These are phyloP conservation scores for Callipepla californica DNA, from an alignment of 2,113 vertebrate genomes.

Conservation along the genomic window DNA sequence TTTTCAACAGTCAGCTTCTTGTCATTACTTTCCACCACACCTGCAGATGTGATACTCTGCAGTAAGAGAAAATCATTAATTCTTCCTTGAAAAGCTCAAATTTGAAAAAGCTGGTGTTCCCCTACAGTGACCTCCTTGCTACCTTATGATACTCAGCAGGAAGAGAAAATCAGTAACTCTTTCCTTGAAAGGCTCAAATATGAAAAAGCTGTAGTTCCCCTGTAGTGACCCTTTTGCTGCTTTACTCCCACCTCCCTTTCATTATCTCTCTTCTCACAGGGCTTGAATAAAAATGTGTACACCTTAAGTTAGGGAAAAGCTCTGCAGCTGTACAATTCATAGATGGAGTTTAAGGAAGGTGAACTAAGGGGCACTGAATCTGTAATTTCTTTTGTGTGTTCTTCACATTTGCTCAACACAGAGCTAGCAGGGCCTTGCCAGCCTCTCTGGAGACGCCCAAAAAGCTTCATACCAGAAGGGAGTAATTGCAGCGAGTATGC, in stretches of 20 bases:
- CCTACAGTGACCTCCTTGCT: slow-evolving; percentile 34
- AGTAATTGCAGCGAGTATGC: slow-evolving; percentile 42
- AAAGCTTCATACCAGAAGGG: not conserved
- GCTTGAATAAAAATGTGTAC: slow-evolving; percentile 17
- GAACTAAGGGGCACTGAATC: slow-evolving; percentile 34
- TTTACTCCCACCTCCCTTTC: slow-evolving; percentile 57
- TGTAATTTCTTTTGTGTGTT: slow-evolving; percentile 41
- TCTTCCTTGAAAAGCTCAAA: slow-evolving; percentile 47
- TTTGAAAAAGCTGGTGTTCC: slow-evolving; percentile 31
- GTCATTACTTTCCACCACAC: not conserved
- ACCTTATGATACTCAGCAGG: slow-evolving; percentile 62
- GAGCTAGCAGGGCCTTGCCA: slow-evolving; percentile 1
- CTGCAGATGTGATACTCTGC: slow-evolving; percentile 6
- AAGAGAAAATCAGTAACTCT: slow-evolving; percentile 54
- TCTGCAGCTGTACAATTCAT: not conserved
- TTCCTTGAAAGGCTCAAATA: slow-evolving; percentile 64
- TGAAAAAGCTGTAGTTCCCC: slow-evolving; percentile 47
- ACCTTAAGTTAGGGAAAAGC: slow-evolving; percentile 31
- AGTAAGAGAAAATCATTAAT: slow-evolving; percentile 51
- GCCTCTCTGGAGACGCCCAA: slow-evolving; percentile 30
- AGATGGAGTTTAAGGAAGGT: slow-evolving; percentile 49
- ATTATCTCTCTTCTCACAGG: slow-evolving; percentile 42
- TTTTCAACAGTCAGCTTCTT: not conserved
- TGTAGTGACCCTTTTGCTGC: slow-evolving; percentile 30
- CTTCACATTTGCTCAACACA: not conserved